Evolutionary conservation across 2,797 vertebrate species (phyloP).

Genomic region (Micropoecilia bifurca): DNA sequence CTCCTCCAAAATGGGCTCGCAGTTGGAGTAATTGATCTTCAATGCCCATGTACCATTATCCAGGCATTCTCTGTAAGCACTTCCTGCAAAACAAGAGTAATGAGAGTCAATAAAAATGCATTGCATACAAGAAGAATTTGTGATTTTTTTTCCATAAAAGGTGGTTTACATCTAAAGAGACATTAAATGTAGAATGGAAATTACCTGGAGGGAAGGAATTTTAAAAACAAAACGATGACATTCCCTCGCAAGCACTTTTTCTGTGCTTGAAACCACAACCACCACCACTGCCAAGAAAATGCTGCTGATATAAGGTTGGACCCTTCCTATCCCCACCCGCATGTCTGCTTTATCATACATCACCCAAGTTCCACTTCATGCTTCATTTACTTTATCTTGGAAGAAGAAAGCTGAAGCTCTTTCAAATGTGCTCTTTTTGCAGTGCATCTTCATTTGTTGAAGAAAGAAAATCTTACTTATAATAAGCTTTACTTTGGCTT

Average conservation of each 20-base stretch:
- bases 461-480: neutral
- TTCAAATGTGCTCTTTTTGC: neutral
- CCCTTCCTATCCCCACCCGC: neutral
- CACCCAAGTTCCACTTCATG: neutral
- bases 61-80: slow-evolving; percentile 93
- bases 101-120: slow-evolving; percentile 1
- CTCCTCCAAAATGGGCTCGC: slow-evolving; percentile 93
- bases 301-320: neutral
- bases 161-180: neutral
- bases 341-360: neutral
- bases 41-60: slow-evolving; percentile 97
- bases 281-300: neutral
- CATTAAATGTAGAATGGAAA: neutral
- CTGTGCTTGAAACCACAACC: neutral
- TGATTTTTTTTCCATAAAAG: neutral
- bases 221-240: neutral
- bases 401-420: neutral
- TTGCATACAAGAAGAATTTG: neutral
- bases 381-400: slow-evolving; percentile 4
- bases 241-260: neutral
- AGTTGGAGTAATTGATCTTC: slow-evolving; percentile 96
- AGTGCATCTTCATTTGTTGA: neutral
- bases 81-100: slow-evolving; percentile 81
- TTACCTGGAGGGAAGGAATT: neutral
- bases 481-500: neutral